These are phyloP conservation scores for Chascanopsetta lugubris DNA, from an alignment of 2,113 vertebrate genomes.

Conservation along the genomic window DNA sequence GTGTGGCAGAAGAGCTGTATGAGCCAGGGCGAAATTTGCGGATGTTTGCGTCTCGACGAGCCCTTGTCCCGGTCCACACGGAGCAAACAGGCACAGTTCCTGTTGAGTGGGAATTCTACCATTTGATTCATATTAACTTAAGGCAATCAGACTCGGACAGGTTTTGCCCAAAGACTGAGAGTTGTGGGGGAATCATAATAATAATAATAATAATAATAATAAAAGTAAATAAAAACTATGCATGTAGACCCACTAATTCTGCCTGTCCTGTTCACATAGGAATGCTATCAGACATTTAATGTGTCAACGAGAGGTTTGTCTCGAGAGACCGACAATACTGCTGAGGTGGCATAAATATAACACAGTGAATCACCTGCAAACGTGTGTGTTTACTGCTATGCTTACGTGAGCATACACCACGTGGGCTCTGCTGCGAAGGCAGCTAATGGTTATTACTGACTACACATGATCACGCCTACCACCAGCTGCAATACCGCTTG, in stretches of 20 bases:
- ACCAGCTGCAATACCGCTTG: constrained; percentile 60
- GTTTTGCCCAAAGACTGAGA: constrained; percentile 39
- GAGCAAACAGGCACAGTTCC: constrained; percentile 71
- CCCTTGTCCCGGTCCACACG: constrained; percentile 56
- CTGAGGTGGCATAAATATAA: constrained; percentile 58
- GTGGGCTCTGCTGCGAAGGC: constrained; percentile 60
- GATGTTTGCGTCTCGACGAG: constrained; percentile 37
- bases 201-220: no score
- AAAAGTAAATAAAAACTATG: constrained; percentile 14
- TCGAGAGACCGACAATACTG: constrained; percentile 66
- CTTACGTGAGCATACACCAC: constrained; percentile 52
- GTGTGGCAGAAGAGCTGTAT: constrained; percentile 47
- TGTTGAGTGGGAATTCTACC: constrained; percentile 46
- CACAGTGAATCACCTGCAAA: constrained; percentile 62
- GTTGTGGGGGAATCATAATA: neutral
- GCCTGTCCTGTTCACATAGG: constrained; percentile 28
- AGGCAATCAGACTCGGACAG: constrained; percentile 72
- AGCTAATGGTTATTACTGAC: constrained; percentile 59
- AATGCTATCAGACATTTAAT: constrained; percentile 30
- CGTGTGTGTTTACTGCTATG: constrained; percentile 60
- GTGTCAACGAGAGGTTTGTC: constrained; percentile 37
- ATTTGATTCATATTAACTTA: constrained; percentile 70
- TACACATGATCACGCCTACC: constrained; percentile 49
- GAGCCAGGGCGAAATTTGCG: constrained; percentile 35
- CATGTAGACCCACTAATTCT: constrained; percentile 26